phyloP scores from a whole-genome alignment of 2,797 vertebrate species.

The Neosilurus hyrtlii region DNA sequence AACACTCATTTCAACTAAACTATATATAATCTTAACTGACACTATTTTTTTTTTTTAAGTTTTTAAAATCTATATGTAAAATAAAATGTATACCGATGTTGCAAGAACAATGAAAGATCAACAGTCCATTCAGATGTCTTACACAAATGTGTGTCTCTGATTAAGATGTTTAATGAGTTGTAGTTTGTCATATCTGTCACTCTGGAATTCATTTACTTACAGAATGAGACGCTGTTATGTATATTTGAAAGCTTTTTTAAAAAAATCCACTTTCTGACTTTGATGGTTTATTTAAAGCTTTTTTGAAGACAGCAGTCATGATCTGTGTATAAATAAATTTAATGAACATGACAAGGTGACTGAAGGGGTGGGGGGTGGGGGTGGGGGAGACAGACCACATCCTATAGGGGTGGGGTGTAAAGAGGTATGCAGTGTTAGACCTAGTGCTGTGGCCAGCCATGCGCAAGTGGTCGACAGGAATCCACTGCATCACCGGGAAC shows the following conservation, averaged over 20 bases:
- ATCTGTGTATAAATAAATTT: conserved; percentile 25
- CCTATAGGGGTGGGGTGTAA: background rate
- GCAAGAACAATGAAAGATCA: background rate
- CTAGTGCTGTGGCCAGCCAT: conserved; percentile 42
- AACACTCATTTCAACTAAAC: background rate
- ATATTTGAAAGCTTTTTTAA: background rate
- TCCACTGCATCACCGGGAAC: conserved; percentile 90
- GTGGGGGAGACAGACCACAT: no score
- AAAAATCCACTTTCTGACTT: background rate
- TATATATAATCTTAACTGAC: background rate
- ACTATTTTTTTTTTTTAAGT: background rate
- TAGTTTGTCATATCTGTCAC: background rate
- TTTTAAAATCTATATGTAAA: background rate
- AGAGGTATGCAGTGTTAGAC: conserved; percentile 67
- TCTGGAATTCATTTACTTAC: background rate
- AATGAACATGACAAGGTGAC: conserved; percentile 13
- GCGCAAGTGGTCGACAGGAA: conserved; percentile 84
- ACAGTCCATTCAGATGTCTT: background rate
- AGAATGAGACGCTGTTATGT: background rate
- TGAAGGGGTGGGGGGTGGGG: background rate
- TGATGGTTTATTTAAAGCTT: conserved; percentile 6
- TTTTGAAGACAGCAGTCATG: background rate
- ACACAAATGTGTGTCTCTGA: background rate
- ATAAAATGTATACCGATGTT: background rate
- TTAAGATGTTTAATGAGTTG: background rate